These are phyloP conservation scores for Epistrophella euchroma DNA, from an alignment of 2,888 invertebrate species.

Conservation along the genomic window DNA sequence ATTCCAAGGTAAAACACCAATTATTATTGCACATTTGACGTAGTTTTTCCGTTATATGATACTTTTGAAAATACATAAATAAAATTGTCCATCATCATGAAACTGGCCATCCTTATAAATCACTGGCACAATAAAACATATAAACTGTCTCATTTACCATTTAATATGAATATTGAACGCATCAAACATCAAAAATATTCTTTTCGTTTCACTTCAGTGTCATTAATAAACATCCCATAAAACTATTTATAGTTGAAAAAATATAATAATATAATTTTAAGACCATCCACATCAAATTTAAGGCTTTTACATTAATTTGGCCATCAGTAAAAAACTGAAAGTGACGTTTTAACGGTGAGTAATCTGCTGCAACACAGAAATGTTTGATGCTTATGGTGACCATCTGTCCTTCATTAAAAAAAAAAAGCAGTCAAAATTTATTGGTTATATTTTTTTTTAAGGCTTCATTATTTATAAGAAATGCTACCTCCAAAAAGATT, in stretches of 20 bases:
- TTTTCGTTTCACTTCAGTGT: conserved; percentile 15
- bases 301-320: conserved; percentile 43
- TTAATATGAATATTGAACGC: conserved; percentile 9
- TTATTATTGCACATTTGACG: conserved; percentile 26
- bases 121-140: conserved; percentile 19
- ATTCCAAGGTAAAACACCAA: conserved; percentile 29
- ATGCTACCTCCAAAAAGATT: no score
- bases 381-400: background rate
- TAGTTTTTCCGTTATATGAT: conserved; percentile 29
- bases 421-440: background rate
- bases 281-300: conserved; percentile 12
- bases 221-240: conserved; percentile 45
- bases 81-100: background rate
- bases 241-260: conserved; percentile 26
- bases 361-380: background rate
- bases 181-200: background rate
- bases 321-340: conserved; percentile 22
- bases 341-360: background rate
- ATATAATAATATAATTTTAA: conserved; percentile 5
- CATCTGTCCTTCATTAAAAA: background rate
- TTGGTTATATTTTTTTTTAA: no score
- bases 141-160: conserved; percentile 11
- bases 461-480: no score
- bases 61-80: background rate
- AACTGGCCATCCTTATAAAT: conserved; percentile 1